Conservation (phyloP, 2,888 invertebrate species). For the Eupithecia centaureata region DNA sequence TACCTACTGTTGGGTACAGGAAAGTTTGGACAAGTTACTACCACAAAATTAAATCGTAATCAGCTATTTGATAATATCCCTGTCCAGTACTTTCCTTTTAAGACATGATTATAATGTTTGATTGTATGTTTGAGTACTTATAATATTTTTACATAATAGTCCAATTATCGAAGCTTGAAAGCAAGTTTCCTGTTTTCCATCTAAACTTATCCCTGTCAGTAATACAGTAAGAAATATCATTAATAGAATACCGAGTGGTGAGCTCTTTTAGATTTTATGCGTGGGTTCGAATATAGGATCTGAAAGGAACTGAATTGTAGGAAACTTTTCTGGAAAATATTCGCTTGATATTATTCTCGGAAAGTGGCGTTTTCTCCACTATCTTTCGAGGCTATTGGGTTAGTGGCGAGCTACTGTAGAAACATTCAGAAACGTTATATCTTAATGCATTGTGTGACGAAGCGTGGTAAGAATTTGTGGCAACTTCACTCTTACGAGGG, state of each 20-base stretch:
- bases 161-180: neutral
- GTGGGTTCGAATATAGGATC: conserved; percentile 5
- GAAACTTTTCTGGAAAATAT: conserved; percentile 10
- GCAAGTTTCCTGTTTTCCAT: neutral
- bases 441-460: neutral
- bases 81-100: too few relatives aligned
- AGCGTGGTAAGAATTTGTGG: neutral
- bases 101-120: too few relatives aligned
- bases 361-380: conserved; percentile 10
- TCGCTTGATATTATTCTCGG: conserved; percentile 8
- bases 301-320: neutral
- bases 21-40: too few relatives aligned
- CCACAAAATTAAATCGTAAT: too few relatives aligned
- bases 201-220: neutral
- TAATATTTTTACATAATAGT: too few relatives aligned
- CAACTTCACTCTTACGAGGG: too few relatives aligned
- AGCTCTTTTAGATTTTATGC: conserved; percentile 7
- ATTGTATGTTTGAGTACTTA: too few relatives aligned
- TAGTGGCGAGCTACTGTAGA: neutral
- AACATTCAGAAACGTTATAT: neutral
- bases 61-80: too few relatives aligned
- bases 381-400: conserved; percentile 1
- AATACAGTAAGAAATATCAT: conserved; percentile 1
- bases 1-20: too few relatives aligned
- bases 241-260: conserved; percentile 1